Percentiles rank a stretch among this genome's conserved stretches.
These are phyloP conservation scores for Archips xylosteana DNA, from an alignment of 2,888 invertebrate genomes.

Conservation along the genomic window DNA sequence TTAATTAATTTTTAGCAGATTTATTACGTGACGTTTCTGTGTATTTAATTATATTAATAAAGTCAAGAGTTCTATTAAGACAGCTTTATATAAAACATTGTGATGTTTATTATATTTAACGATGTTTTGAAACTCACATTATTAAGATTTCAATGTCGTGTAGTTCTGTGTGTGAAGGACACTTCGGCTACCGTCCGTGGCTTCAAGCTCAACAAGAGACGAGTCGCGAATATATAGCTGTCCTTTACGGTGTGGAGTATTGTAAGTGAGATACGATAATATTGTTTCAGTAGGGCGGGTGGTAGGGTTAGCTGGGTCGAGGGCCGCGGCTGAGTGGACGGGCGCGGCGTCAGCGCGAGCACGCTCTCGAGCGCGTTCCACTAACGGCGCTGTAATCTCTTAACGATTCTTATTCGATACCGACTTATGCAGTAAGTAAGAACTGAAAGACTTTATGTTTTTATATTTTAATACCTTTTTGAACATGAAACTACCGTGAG, in stretches of 20 bases:
- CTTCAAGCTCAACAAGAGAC: conserved; percentile 5
- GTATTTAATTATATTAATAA: not conserved
- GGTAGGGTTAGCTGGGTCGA: conserved; percentile 42
- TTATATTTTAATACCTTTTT: too few relatives aligned
- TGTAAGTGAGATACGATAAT: conserved; percentile 25
- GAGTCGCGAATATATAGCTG: conserved; percentile 15
- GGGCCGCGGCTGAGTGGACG: conserved; percentile 48
- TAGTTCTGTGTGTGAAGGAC: conserved; percentile 18
- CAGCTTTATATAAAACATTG: not conserved
- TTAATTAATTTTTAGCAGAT: conserved; percentile 25
- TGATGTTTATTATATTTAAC: not conserved
- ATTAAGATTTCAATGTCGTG: conserved; percentile 35
- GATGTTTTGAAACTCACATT: conserved; percentile 11
- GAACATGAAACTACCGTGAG: too few relatives aligned
- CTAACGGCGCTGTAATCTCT: conserved; percentile 56
- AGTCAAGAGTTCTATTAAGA: too few relatives aligned
- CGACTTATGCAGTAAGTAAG: conserved; percentile 20
- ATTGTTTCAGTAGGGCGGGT: conserved; percentile 12
- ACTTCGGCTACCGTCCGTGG: conserved; percentile 13
- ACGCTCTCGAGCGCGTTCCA: conserved; percentile 45
- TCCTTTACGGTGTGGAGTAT: conserved; percentile 15
- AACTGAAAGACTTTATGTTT: not conserved
- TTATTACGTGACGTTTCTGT: conserved; percentile 17
- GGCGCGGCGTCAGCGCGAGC: conserved; percentile 51
- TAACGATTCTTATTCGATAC: conserved; percentile 47